phyloP scores from a whole-genome alignment of 1,140 invertebrate genomes.

The Dolichoris vasculosae region DNA sequence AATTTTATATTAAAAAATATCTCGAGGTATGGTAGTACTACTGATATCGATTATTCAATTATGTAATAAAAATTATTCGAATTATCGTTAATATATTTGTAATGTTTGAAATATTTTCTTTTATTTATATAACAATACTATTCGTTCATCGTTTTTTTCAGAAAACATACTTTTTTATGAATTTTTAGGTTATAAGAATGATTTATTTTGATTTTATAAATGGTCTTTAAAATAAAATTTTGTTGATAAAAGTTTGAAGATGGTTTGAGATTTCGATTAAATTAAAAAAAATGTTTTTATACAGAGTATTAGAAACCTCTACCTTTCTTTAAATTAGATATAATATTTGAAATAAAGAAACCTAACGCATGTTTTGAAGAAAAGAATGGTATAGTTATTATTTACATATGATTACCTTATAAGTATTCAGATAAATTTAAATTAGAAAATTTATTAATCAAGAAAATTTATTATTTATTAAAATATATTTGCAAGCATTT shows the following conservation, averaged over 20 bases:
- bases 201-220: constrained; percentile 25
- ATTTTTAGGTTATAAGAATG: constrained; percentile 34
- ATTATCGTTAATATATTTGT: neutral
- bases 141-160: neutral
- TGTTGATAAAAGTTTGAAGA: neutral
- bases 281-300: neutral
- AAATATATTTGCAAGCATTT: neutral
- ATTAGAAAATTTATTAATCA: neutral
- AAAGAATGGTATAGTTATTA: neutral
- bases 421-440: neutral
- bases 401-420: neutral
- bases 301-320: neutral
- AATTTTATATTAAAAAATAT: neutral
- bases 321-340: neutral
- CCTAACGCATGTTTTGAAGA: neutral
- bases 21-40: neutral
- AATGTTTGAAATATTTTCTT: neutral
- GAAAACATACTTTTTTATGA: neutral
- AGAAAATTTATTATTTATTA: neutral
- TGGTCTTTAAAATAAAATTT: neutral
- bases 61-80: constrained; percentile 40
- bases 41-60: constrained; percentile 9
- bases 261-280: neutral
- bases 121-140: neutral
- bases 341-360: neutral